Evolutionary conservation across 1,140 invertebrate genomes (phyloP).

Genomic region (Phocides pigmalion): DNA sequence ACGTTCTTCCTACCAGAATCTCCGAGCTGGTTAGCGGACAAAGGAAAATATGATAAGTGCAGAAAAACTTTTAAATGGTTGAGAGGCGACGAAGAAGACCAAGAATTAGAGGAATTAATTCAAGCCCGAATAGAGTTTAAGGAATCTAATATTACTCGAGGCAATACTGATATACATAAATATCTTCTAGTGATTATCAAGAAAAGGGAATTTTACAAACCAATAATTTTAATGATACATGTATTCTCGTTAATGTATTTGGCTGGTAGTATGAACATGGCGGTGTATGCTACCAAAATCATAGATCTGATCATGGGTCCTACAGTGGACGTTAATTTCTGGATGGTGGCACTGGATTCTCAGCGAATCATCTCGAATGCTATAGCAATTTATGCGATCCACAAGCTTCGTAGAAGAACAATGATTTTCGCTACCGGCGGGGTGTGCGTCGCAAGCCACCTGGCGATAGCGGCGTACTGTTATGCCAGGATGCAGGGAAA

Average conservation of each 20-base stretch:
- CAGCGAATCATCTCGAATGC: constrained; percentile 78
- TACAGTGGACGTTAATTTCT: constrained; percentile 84
- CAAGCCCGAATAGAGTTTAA: constrained; percentile 44
- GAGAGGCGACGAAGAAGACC: constrained; percentile 70
- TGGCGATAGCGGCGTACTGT: constrained; percentile 55
- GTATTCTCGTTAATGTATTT: constrained; percentile 55
- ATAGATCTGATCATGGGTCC: constrained; percentile 79
- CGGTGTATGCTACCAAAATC: constrained; percentile 87
- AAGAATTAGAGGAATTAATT: constrained; percentile 67
- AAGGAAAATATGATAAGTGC: constrained; percentile 77
- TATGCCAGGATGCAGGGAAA: constrained; percentile 41
- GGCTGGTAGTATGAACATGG: constrained; percentile 78
- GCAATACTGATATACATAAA: constrained; percentile 33
- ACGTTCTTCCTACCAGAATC: constrained; percentile 86
- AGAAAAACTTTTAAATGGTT: constrained; percentile 76
- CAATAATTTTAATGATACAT: constrained; percentile 65
- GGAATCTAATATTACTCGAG: constrained; percentile 32
- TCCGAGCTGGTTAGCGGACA: constrained; percentile 86
- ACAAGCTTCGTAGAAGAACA: constrained; percentile 56
- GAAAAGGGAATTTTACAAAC: constrained; percentile 66
- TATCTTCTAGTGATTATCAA: constrained; percentile 41
- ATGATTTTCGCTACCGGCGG: constrained; percentile 56
- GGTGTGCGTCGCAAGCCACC: constrained; percentile 48
- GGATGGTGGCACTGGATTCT: constrained; percentile 86
- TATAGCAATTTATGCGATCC: constrained; percentile 60